Percentiles rank a stretch among this genome's conserved stretches.
Conservation (phyloP, 2,888 invertebrate genomes). For the Lycophotia porphyrea region DNA sequence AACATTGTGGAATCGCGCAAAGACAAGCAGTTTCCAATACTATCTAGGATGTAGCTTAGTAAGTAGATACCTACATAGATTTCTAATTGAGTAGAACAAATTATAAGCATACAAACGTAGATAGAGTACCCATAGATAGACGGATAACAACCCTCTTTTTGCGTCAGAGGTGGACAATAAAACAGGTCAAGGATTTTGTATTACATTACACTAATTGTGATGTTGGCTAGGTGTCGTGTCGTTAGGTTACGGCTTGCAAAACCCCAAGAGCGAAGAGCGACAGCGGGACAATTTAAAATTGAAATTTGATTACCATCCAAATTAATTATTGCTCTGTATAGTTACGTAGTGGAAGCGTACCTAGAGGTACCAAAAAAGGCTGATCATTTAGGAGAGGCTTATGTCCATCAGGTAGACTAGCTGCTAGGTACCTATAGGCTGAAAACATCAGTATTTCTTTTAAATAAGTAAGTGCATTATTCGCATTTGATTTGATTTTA, state of each 20-base stretch:
- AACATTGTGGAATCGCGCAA: background rate
- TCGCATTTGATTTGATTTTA: background rate
- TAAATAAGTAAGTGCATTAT: background rate
- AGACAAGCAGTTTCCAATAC: background rate
- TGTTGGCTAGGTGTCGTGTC: background rate
- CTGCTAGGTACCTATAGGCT: background rate
- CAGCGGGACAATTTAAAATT: background rate
- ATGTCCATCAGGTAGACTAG: background rate
- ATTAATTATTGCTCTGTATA: background rate
- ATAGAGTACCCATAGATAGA: background rate
- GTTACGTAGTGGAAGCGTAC: background rate
- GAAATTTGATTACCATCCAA: background rate
- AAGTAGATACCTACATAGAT: background rate
- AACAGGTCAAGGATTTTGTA: conserved; percentile 35
- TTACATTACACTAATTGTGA: conserved; percentile 19
- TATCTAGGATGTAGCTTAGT: background rate
- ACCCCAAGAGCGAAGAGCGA: background rate
- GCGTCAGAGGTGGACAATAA: conserved; percentile 8
- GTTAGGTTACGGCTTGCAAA: conserved; percentile 2
- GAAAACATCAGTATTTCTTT: background rate
- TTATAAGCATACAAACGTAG: background rate
- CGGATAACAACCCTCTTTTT: background rate
- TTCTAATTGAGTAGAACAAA: background rate
- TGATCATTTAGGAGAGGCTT: background rate
- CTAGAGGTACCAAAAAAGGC: background rate